Conservation (phyloP, 1,140 invertebrate genomes). For the Vanessa atalanta region DNA sequence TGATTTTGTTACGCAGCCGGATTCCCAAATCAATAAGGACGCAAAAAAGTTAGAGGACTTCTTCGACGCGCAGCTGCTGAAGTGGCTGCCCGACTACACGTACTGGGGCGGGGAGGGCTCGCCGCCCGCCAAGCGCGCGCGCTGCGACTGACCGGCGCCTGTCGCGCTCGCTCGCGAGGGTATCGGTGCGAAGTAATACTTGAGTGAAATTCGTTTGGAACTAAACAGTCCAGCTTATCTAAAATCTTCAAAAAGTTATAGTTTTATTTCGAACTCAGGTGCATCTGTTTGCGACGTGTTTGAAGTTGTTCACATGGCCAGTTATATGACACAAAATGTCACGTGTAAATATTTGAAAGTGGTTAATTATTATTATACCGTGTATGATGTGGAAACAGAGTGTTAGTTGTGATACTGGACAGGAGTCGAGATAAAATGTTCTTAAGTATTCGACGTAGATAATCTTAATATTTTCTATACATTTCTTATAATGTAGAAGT, state of each 20-base stretch:
- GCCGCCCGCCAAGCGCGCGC: constrained; percentile 64
- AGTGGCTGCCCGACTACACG: constrained; percentile 90
- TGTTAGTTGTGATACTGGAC: not conserved
- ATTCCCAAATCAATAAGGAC: constrained; percentile 91
- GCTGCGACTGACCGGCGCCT: constrained; percentile 47
- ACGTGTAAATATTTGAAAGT: not conserved
- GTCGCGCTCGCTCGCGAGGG: constrained; percentile 1
- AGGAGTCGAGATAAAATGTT: not conserved
- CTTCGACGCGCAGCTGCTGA: constrained; percentile 90
- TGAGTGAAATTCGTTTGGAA: no score
- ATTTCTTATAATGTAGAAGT: not conserved
- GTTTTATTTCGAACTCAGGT: not conserved
- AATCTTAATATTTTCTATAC: not conserved
- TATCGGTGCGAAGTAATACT: no score
- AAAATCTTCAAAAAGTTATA: not conserved
- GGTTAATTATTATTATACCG: not conserved
- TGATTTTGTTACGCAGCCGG: constrained; percentile 81
- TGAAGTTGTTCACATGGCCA: not conserved
- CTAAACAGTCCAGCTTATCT: not conserved
- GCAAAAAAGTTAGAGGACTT: constrained; percentile 92
- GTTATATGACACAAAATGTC: not conserved
- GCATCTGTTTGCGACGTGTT: not conserved
- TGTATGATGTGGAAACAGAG: not conserved
- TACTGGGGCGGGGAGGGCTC: constrained; percentile 68
- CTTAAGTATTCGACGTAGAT: not conserved